Percentiles rank a stretch among this genome's conserved stretches.
Evolutionary conservation across 2,888 invertebrate genomes (phyloP).

Genomic region (Sinhomidia bicolor): DNA sequence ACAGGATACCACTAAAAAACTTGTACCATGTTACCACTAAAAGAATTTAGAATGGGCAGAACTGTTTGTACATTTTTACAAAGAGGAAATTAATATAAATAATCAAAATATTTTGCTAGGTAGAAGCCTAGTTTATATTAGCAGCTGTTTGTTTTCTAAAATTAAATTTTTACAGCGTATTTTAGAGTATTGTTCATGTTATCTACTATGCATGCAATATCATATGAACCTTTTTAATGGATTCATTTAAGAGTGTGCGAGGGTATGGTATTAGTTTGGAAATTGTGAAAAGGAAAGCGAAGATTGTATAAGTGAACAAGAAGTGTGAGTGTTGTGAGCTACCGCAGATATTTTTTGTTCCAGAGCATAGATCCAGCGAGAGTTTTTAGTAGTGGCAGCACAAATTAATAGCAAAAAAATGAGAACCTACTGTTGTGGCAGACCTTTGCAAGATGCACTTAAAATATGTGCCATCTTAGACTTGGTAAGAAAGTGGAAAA

Average conservation of each 20-base stretch:
- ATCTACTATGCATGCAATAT: no score
- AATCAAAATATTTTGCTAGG: background rate
- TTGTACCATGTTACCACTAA: background rate
- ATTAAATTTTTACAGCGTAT: no score
- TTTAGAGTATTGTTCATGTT: no score
- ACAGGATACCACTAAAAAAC: background rate
- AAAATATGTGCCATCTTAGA: constrained; percentile 74
- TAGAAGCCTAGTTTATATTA: background rate
- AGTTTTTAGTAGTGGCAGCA: background rate
- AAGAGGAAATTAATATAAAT: background rate
- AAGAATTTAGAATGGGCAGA: background rate
- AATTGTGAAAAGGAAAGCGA: constrained; percentile 6
- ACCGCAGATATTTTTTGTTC: background rate
- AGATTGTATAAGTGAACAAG: background rate
- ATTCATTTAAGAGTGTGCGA: no score
- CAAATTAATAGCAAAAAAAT: constrained; percentile 21
- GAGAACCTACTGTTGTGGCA: constrained; percentile 74
- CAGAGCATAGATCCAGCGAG: background rate
- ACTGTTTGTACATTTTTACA: background rate
- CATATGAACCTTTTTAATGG: no score
- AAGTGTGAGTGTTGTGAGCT: background rate
- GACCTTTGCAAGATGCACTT: constrained; percentile 71
- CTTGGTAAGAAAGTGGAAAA: constrained; percentile 68
- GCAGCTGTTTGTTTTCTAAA: constrained; percentile 29
- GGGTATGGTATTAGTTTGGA: background rate